Conservation (phyloP, 2,797 vertebrate species). For the Epinephelus coioides region DNA sequence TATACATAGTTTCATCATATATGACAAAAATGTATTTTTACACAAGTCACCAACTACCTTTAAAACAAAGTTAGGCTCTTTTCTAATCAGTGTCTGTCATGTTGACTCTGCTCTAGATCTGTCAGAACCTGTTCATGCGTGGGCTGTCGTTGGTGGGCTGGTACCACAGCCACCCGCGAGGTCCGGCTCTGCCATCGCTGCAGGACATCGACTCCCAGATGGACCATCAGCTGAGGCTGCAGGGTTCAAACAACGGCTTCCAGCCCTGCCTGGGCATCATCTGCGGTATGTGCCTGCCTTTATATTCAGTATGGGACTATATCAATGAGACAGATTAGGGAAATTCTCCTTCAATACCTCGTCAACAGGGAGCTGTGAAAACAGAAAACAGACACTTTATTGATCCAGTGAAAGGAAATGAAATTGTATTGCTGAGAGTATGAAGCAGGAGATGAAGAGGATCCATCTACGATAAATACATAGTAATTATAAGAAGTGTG, state of each 20-base stretch:
- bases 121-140: constrained; percentile 95
- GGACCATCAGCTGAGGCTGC: constrained; percentile 96
- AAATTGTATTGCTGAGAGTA: not conserved
- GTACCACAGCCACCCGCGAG: constrained; percentile 97
- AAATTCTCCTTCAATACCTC: not conserved
- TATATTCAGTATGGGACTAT: not conserved
- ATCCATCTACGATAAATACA: not conserved
- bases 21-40: no score
- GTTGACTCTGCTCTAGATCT: constrained; percentile 85
- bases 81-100: not conserved
- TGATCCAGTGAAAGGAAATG: not conserved
- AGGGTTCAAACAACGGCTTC: constrained; percentile 95
- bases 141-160: constrained; percentile 96
- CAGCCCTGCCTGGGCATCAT: constrained; percentile 97
- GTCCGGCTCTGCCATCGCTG: constrained; percentile 92
- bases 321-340: not conserved
- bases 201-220: constrained; percentile 97
- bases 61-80: not conserved
- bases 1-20: no score
- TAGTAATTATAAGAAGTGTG: not conserved
- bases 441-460: constrained; percentile 5
- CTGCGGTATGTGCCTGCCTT: constrained; percentile 87
- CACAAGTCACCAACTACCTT: no score
- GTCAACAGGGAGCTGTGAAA: constrained; percentile 1
- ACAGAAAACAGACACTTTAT: not conserved